Base-by-base conservation (phyloP, 2,888 invertebrate species). In the Archaeoteleia sp. region DNA sequence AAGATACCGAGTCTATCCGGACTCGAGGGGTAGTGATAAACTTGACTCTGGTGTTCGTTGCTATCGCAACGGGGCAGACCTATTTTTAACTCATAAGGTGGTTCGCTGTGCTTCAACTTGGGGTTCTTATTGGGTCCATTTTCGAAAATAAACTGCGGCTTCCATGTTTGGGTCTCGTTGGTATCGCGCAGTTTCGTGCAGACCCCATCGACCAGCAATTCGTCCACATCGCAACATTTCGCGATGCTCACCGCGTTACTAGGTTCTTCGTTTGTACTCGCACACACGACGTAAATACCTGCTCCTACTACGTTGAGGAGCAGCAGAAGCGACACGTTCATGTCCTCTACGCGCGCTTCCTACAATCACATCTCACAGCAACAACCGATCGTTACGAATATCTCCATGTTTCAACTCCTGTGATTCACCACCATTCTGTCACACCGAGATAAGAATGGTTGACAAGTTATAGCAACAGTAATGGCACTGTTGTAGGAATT, bases 161-260 rank as follows among this genome's bases (percentile, higher is more conserved):
- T 70, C 84, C 84, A 85, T 8, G 62, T 32, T 6, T 54, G 63
- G 5, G 82, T 82, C 60, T 81, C 78, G 51, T 81, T 81, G 4
- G 74, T 78, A 51, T 88, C 86, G 77, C 89, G 87, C 35, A 90
- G 88, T 78, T 88, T 86, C 77, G 89, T 89, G 82, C 94, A 94
- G 65, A 87, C 86, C 54, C 87, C 87, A 78, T 92, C 92, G 30
- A 93, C 87, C 82, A 91, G 89, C 53, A 94, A 86, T 83, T 94
- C 92, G 75, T 90, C 88, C 46, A 86, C 85, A 80, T 91, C 91
- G 85, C 95, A 95, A 81, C 95, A 95, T 88, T 95, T 95, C 80
- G 92, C 92, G 71, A 95, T 89, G 76, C 87, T 87, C 15, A 92
- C 86, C 12, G 86, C 14, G n/a, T 62, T 54, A 15, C 25, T 23